These are phyloP conservation scores for Amblyraja radiata DNA, from an alignment of 2,797 vertebrate species.

Conservation along the genomic window DNA sequence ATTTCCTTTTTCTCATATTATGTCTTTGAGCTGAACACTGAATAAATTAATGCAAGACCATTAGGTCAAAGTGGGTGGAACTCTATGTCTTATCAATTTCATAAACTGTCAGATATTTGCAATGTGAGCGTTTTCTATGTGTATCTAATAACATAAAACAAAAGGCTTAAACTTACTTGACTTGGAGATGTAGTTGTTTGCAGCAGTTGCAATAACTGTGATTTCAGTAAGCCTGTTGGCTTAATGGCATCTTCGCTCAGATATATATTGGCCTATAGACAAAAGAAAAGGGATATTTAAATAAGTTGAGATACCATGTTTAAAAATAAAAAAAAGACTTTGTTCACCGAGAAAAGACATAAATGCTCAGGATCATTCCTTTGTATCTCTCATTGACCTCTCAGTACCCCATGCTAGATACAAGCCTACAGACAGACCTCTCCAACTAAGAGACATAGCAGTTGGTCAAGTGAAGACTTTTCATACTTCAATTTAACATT, in stretches of 20 bases:
- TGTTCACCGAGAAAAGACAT: not conserved
- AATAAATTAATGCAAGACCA: not conserved
- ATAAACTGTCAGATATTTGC: not conserved
- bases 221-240: constrained; percentile 29
- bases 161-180: constrained; percentile 19
- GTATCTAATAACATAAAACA: not conserved
- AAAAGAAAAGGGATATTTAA: not conserved
- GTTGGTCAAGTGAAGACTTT: not conserved
- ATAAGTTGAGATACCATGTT: too few species aligned
- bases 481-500: not conserved
- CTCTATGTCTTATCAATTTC: not conserved
- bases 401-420: not conserved
- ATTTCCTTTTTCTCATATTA: not conserved
- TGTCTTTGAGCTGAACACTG: too few species aligned
- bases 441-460: not conserved
- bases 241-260: constrained; percentile 28
- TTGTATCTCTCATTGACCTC: not conserved
- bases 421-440: not conserved
- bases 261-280: not conserved
- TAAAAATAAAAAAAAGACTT: not conserved
- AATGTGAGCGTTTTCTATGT: not conserved
- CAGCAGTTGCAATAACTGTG: constrained; percentile 25
- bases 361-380: not conserved
- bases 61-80: not conserved
- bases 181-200: constrained; percentile 24